Base-by-base conservation (phyloP, 2,797 vertebrate genomes). In the Poecilia velifera region DNA sequence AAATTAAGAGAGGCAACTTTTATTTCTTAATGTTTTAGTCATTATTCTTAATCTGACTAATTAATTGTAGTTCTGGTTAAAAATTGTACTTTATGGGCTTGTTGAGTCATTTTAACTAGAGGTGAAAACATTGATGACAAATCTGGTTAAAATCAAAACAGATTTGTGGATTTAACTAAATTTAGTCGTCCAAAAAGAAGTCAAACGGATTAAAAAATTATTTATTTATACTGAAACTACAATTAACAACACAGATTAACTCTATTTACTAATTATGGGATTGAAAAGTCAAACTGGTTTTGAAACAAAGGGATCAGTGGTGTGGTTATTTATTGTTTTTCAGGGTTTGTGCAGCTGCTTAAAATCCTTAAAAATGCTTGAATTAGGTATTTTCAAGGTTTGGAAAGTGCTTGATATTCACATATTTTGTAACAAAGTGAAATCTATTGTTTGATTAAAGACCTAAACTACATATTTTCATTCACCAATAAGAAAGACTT, bases 201-300 rank as follows among this genome's bases (percentile, higher is more conserved):
- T 28, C n/a, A 28, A 31, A 59, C 1, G 0, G n/a, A 5, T 28
- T 31, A 41, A 0, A 39, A 39, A 41, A 68, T 0, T 41, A 5
- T 68, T 68, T 12, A 68, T 25, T 41, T 68, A 41, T 25, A 25
- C 36, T 25, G 22, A 68, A 39, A 25, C 39, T 41, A 6, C 6
- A 13, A 68, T 68, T 25, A 9, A 22, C 36, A 22, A 36, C 57
- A 68, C 36, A 22, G 62, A 66, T 66, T 7, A 8, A 66, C 18
- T 64, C 14, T 9, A 22, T 66, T 39, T 66, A 22, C 34, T 66
- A 39, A 20, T 39, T 22, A 39, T 66, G 62, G 16, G 18, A 66
- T 22, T 39, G 16, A 66, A 20, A 39, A 66, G 8, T 5, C 31
- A 36, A 18, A 20, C 6, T 14, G 12, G 57, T 16, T 31, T 62